A percentile compares a stretch with the other conserved stretches of the same genome.
Conservation (phyloP, 2,113 vertebrate species). For the Festucalex cinctus region DNA sequence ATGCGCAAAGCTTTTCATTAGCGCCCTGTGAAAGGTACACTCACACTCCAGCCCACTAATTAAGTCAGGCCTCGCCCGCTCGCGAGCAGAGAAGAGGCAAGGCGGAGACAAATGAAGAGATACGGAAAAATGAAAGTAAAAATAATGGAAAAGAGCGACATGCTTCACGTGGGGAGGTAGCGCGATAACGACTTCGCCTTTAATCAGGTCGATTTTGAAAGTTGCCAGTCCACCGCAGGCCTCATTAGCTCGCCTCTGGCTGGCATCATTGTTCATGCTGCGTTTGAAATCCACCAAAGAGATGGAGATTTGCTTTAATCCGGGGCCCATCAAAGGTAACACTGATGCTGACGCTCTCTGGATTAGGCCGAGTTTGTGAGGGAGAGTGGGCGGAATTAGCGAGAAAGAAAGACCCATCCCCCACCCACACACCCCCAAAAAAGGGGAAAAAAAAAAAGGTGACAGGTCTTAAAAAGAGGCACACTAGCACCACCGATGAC, state of each 20-base stretch:
- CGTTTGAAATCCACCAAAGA: slow-evolving; percentile 89
- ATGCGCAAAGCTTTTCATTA: slow-evolving; percentile 91
- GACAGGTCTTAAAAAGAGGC: slow-evolving; percentile 64
- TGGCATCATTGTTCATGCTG: slow-evolving; percentile 83
- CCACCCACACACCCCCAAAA: slow-evolving; percentile 5
- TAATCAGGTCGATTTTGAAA: slow-evolving; percentile 86
- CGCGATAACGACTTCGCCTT: slow-evolving; percentile 53
- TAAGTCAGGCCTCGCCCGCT: slow-evolving; percentile 84
- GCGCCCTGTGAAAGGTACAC: slow-evolving; percentile 86
- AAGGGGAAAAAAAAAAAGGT: slow-evolving; percentile 55
- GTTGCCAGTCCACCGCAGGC: slow-evolving; percentile 74
- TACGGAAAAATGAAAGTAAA: slow-evolving; percentile 40
- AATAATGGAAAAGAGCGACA: slow-evolving; percentile 27
- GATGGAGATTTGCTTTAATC: slow-evolving; percentile 90
- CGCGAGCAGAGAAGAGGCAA: slow-evolving; percentile 65
- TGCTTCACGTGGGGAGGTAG: slow-evolving; percentile 19
- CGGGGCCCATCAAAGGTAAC: slow-evolving; percentile 83
- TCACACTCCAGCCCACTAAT: slow-evolving; percentile 87
- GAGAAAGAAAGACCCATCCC: slow-evolving; percentile 37
- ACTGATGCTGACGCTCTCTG: slow-evolving; percentile 66
- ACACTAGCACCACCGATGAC: slow-evolving; percentile 65
- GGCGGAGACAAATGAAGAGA: slow-evolving; percentile 23
- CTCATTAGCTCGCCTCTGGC: slow-evolving; percentile 87
- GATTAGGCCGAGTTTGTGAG: slow-evolving; percentile 62
- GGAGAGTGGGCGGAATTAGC: slow-evolving; percentile 29